Evolutionary conservation across 2,888 invertebrate species (phyloP).

Genomic region (Pyrgus malvae): DNA sequence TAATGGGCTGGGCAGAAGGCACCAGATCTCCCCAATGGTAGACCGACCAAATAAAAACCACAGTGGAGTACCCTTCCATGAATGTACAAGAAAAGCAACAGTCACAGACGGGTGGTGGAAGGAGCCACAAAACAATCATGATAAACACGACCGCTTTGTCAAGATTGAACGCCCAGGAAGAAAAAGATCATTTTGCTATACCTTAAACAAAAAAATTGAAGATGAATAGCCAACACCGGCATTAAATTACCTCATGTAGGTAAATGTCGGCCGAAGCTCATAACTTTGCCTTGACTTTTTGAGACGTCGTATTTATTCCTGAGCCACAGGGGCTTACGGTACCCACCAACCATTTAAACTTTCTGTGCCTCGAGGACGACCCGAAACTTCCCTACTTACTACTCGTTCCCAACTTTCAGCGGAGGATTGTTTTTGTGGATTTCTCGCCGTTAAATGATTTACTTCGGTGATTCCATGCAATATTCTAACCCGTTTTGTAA

Average conservation of each 20-base stretch:
- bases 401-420: slow-evolving; percentile 5
- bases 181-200: too few relatives aligned
- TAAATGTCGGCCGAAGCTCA: slow-evolving; percentile 16
- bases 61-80: too few relatives aligned
- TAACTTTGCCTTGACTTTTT: slow-evolving; percentile 23
- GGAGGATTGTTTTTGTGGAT: slow-evolving; percentile 16
- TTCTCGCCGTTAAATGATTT: slow-evolving; percentile 18
- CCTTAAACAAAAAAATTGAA: too few relatives aligned
- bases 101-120: too few relatives aligned
- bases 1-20: too few relatives aligned
- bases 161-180: too few relatives aligned
- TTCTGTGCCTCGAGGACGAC: slow-evolving; percentile 20
- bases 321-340: slow-evolving; percentile 21
- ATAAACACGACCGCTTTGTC: too few relatives aligned
- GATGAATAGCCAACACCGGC: neutral
- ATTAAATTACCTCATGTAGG: slow-evolving; percentile 19
- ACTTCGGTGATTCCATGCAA: slow-evolving; percentile 6
- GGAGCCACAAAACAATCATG: too few relatives aligned
- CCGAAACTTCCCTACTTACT: slow-evolving; percentile 22
- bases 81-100: too few relatives aligned
- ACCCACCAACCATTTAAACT: slow-evolving; percentile 23
- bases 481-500: slow-evolving; percentile 20
- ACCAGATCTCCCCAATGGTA: too few relatives aligned
- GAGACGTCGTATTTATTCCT: slow-evolving; percentile 23
- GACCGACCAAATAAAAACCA: too few relatives aligned